A percentile compares a stretch with the other conserved stretches of the same genome.
These are phyloP conservation scores for Apostichopus parvimensis DNA, from an alignment of 35 echinoderm and acorn worm genomes.

Conservation along the genomic window DNA sequence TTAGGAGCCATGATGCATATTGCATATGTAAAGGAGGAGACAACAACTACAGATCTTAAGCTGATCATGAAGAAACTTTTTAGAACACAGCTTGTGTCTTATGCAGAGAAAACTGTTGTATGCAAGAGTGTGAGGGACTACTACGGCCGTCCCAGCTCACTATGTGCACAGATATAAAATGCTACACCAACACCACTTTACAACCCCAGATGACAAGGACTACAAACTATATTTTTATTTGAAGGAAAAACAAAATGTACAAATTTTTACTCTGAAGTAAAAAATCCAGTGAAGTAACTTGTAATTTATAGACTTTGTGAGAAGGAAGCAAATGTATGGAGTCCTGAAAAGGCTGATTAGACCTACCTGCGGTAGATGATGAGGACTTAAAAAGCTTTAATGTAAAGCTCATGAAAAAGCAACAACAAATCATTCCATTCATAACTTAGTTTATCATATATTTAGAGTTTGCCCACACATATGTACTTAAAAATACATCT, in stretches of 20 bases:
- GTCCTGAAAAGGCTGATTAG: neutral
- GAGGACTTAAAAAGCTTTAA: neutral
- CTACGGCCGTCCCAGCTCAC: slow-evolving; percentile 33
- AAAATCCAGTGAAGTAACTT: neutral
- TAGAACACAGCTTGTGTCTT: neutral
- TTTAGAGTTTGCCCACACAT: neutral
- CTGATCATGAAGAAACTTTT: slow-evolving; percentile 10
- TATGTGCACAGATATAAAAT: slow-evolving; percentile 1
- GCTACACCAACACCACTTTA: neutral
- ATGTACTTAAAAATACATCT: slow-evolving; percentile 5
- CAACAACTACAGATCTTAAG: neutral
- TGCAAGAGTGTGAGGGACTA: slow-evolving; percentile 12
- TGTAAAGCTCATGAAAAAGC: neutral
- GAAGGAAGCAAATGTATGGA: neutral
- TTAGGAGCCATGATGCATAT: slow-evolving; percentile 18
- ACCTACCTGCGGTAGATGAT: neutral
- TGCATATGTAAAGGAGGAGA: slow-evolving; percentile 4
- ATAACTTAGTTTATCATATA: neutral
- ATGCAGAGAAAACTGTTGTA: neutral
- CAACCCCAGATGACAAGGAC: neutral
- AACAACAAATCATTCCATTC: slow-evolving; percentile 39
- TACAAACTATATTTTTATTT: slow-evolving; percentile 1
- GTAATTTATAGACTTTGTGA: neutral
- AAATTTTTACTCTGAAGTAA: neutral
- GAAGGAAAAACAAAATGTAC: neutral